Evolutionary conservation across 2,797 vertebrate species (phyloP), one percentile per base, ranked within the genome.

Genomic region (Hydrocynus forskahlii): DNA sequence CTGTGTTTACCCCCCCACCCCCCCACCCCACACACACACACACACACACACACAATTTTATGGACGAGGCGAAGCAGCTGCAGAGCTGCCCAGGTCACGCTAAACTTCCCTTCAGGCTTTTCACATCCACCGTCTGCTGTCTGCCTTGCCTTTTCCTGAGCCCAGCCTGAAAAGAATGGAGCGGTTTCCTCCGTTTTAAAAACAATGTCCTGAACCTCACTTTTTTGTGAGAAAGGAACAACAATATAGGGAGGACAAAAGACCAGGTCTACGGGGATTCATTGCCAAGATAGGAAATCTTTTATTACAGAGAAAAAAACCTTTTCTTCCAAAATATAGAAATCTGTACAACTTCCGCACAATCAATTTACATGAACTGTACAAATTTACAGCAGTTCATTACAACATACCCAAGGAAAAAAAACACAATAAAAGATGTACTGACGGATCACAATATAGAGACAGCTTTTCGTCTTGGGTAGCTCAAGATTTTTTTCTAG

Each of bases 301-400:
- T 99, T 99, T 99, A 99, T 99, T 99, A 98, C 97, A 99, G 97
- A 97, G 96, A 97, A 95, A 97, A 94, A 93, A 96, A 94, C 95
- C 92, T 95, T 97, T 97, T 97, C 96, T 97, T 99, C 94, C 96
- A 98, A 99, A 99, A 99, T 98, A 99, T 99, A 99, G 97, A 99
- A 99, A 99, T 99, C 97, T 99, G 97, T 99, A 99, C 97, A 99
- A 98, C 97, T 98, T 99, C 97, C 96, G 96, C 96, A 99, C 97
- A 97, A 97, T 98, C 97, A 99, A 99, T 99, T 98, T 99, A 99
- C 98, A 99, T 99, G 98, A 99, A 99, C 97, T 99, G 98, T 99
- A 99, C 97, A 99, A 98, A 99, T 99, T 99, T 99, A 99, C 98
- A 99, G 96, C 98, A 99, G 97, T 99, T 99, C 98, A 99, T 99